Base-by-base conservation (phyloP, 2,888 invertebrate genomes). In the Mamestra brassicae region DNA sequence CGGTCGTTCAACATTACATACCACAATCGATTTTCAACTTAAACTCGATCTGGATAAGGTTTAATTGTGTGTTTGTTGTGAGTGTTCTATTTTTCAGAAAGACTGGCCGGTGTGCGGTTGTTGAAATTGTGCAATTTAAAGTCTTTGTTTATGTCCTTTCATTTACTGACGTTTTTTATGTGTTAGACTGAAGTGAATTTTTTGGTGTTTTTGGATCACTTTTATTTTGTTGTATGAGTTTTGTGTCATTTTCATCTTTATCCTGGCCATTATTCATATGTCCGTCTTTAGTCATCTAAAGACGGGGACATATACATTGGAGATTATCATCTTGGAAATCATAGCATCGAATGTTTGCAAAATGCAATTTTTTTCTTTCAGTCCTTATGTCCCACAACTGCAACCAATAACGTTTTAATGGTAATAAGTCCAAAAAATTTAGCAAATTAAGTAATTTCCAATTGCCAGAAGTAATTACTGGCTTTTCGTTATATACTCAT, bases 101-200 rank as follows among this genome's bases (percentile, higher is more conserved):
- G 79, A 86, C 67, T 86, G 76, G 68, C 69, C 26, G 75, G 66
- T 78, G 76, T 70, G 83, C 50, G 80, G 79, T 71, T 79, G 66
- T 83, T 79, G 60, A 64, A 76, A 83, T 86, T 86, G 87, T 85
- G 85, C 85, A 87, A 87, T 85, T 80, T 83, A 78, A 73, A 71
- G 38, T 74, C 78, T 87, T 85, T 86, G 87, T 84, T 86, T 86
- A 78, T 83, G 85, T 86, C 83, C 86, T 86, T 86, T 86, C 84
- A 71, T 85, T 84, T 76, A 74, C 55, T 77, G 65, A 65, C 73
- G 62, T 77, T 67, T 4, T 17, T 50, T 11, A 61, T 60, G 58
- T 61, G 17, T 47, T 64, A 34, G 26, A 52, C 38, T 71, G 13
- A 11, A 63, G 58, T 3, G 45, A 57, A 7, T 10, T 47, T 69